A percentile compares a stretch with the other conserved stretches of the same genome.
phyloP scores from a whole-genome alignment of 2,797 vertebrate genomes.

The Tolypeutes matacus region DNA sequence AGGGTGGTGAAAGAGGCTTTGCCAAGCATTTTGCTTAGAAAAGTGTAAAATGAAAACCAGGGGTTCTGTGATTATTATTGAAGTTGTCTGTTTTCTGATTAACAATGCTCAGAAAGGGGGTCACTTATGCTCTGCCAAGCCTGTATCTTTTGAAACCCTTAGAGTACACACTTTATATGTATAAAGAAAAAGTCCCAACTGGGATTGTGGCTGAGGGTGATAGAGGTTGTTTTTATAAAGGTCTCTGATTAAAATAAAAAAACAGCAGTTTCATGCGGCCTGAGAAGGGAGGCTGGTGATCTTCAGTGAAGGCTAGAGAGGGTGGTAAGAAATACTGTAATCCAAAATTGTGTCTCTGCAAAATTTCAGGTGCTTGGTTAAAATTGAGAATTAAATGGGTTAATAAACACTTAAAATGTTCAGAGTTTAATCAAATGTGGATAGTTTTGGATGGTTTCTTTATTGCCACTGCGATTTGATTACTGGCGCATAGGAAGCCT shows the following conservation, averaged over 20 bases:
- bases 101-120: background rate
- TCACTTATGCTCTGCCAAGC: background rate
- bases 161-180: background rate
- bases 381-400: conserved; percentile 43
- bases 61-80: conserved; percentile 50
- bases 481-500: conserved; percentile 69
- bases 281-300: background rate
- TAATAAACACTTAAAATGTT: conserved; percentile 51
- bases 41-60: conserved; percentile 39
- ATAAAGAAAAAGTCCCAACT: background rate
- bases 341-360: background rate
- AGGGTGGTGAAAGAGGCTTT: conserved; percentile 2
- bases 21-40: conserved; percentile 67
- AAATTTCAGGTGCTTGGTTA: conserved; percentile 3
- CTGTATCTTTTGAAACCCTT: conserved; percentile 10
- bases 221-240: conserved; percentile 42
- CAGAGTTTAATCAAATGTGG: conserved; percentile 26
- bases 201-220: background rate
- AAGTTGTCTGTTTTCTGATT: conserved; percentile 59
- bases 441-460: conserved; percentile 41
- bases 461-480: conserved; percentile 59
- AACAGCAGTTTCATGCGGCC: background rate
- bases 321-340: background rate
- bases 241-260: conserved; percentile 37
- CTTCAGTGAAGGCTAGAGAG: background rate